Conservation (phyloP, 1,140 invertebrate species). For the Nylanderia fulva region DNA sequence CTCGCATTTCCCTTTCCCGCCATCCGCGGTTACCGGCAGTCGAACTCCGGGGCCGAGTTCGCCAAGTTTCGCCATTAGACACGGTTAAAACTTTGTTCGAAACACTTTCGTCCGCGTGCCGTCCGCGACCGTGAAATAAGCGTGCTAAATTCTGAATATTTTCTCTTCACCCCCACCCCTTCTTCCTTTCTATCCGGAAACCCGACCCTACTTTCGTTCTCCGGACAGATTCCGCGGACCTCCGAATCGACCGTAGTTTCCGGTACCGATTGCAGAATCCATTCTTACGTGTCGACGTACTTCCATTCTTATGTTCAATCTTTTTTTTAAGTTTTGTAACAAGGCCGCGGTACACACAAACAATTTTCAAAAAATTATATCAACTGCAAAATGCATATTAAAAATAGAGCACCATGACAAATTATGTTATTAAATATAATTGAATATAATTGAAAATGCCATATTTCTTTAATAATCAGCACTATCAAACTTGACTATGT, state of each 20-base stretch:
- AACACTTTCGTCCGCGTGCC: slow-evolving; percentile 84
- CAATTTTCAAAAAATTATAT: slow-evolving; percentile 60
- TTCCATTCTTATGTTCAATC: neutral
- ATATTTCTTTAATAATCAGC: neutral
- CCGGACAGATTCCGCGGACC: slow-evolving; percentile 23
- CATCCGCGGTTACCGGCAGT: slow-evolving; percentile 78
- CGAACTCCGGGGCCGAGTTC: slow-evolving; percentile 79
- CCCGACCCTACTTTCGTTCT: slow-evolving; percentile 35
- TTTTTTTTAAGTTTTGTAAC: slow-evolving; percentile 50
- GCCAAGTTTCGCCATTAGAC: slow-evolving; percentile 84
- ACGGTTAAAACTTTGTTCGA: slow-evolving; percentile 85
- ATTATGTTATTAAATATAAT: no score
- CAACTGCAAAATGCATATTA: slow-evolving; percentile 52
- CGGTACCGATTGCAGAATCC: slow-evolving; percentile 39
- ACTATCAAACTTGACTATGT: neutral
- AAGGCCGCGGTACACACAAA: slow-evolving; percentile 52
- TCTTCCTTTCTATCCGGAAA: slow-evolving; percentile 17
- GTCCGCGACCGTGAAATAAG: slow-evolving; percentile 84
- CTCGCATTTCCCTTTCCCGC: slow-evolving; percentile 35
- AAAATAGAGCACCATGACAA: slow-evolving; percentile 8
- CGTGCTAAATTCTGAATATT: slow-evolving; percentile 81
- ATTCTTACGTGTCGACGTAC: neutral
- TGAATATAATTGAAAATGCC: no score
- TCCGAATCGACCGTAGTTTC: slow-evolving; percentile 26
- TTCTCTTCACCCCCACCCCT: slow-evolving; percentile 64